A percentile compares a stretch with the other conserved stretches of the same genome.
These are phyloP conservation scores for Drosophila helvetica DNA, from an alignment of 2,888 invertebrate species.

Conservation along the genomic window DNA sequence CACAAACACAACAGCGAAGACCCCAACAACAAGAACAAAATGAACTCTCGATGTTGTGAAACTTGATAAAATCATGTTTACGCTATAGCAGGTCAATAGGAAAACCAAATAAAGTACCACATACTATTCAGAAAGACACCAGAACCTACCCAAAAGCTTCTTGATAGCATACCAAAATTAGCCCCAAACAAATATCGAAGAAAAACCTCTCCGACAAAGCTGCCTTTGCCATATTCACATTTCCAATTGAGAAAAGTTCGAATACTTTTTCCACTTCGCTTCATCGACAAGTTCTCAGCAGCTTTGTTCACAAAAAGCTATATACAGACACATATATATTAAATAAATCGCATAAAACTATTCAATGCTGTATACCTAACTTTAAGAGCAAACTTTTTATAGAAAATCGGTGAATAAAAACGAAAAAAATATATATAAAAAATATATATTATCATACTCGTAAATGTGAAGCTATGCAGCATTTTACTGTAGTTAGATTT, in stretches of 20 bases:
- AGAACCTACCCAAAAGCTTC: constrained; percentile 18
- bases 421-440: constrained; percentile 41
- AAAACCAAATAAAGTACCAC: constrained; percentile 30
- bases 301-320: constrained; percentile 52
- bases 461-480: constrained; percentile 65
- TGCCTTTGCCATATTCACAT: constrained; percentile 16
- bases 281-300: constrained; percentile 32
- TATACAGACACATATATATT: constrained; percentile 35
- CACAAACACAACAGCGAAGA: constrained; percentile 60
- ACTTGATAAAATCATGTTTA: constrained; percentile 82
- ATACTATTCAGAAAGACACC: constrained; percentile 25
- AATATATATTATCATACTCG: constrained; percentile 54
- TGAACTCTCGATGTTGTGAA: constrained; percentile 84
- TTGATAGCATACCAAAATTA: constrained; percentile 9
- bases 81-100: constrained; percentile 56
- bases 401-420: constrained; percentile 64
- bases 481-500: constrained; percentile 80
- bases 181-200: constrained; percentile 18
- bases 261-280: constrained; percentile 31
- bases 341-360: constrained; percentile 59
- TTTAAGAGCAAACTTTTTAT: constrained; percentile 68
- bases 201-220: constrained; percentile 52
- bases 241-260: constrained; percentile 19
- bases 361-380: constrained; percentile 58
- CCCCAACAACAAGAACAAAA: constrained; percentile 74